These are phyloP conservation scores for Nixonia krombeini DNA, from an alignment of 1,140 invertebrate species.

Conservation along the genomic window DNA sequence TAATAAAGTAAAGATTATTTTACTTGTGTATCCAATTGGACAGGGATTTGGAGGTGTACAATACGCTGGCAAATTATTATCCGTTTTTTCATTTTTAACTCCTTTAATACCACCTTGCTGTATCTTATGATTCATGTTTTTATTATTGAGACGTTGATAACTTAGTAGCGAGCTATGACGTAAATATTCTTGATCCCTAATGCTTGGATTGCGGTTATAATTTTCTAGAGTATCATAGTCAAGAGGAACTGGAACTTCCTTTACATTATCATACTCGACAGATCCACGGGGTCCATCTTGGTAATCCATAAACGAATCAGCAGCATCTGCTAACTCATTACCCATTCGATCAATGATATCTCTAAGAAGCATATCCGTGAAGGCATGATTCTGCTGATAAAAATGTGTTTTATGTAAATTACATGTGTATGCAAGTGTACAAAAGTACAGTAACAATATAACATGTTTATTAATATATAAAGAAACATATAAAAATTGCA, in stretches of 20 bases:
- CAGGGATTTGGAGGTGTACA: constrained; percentile 99
- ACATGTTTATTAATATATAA: too few species aligned
- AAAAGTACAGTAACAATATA: not conserved
- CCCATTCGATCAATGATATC: constrained; percentile 81
- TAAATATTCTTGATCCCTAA: constrained; percentile 91
- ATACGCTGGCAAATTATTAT: constrained; percentile 94
- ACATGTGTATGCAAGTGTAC: not conserved
- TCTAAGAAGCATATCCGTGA: constrained; percentile 77
- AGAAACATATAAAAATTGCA: too few species aligned
- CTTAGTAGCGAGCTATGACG: constrained; percentile 91
- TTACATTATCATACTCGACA: constrained; percentile 73
- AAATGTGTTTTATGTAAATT: not conserved
- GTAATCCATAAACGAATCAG: constrained; percentile 76
- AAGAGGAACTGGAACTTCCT: constrained; percentile 67
- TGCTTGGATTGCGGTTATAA: constrained; percentile 78
- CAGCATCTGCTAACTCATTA: constrained; percentile 77
- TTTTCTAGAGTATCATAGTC: constrained; percentile 78
- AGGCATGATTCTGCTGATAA: constrained; percentile 50
- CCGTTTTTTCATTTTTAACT: constrained; percentile 86
- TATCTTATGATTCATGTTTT: constrained; percentile 67
- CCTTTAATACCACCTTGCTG: constrained; percentile 73
- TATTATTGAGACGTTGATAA: constrained; percentile 85
- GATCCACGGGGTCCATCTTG: constrained; percentile 73
- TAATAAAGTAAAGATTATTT: constrained; percentile 35
- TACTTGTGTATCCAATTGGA: constrained; percentile 87